These are phyloP conservation scores for Lepidurus couesii DNA, from an alignment of 1,140 invertebrate genomes.

Conservation along the genomic window DNA sequence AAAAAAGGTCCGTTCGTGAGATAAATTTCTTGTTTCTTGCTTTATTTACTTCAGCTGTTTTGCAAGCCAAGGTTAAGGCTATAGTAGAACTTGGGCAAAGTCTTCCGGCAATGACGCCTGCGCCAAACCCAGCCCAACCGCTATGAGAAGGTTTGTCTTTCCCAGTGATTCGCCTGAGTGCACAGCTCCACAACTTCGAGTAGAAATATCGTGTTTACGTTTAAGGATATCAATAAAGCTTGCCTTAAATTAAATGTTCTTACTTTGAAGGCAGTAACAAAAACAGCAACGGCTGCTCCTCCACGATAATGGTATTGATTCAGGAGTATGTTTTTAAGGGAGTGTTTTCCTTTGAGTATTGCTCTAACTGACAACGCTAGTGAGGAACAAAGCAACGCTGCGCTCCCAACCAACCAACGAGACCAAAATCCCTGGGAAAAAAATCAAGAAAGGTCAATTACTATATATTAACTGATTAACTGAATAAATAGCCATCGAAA, in stretches of 20 bases:
- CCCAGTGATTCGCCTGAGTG: background rate
- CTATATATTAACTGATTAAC: background rate
- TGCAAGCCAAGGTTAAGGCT: constrained; percentile 65
- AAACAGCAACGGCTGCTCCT: background rate
- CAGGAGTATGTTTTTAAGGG: background rate
- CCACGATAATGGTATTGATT: constrained; percentile 5
- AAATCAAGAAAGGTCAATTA: background rate
- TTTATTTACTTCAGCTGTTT: constrained; percentile 56
- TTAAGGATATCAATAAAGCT: background rate
- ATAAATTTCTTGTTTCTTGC: background rate
- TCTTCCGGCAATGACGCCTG: constrained; percentile 56
- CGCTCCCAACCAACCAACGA: background rate
- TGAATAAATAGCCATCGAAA: too few relatives aligned
- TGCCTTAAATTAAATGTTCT: background rate
- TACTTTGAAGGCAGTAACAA: background rate
- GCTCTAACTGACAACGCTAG: background rate
- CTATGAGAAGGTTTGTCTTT: background rate
- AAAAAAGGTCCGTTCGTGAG: constrained; percentile 20
- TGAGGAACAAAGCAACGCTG: background rate
- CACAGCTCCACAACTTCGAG: background rate
- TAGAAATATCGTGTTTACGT: background rate
- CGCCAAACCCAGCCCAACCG: constrained; percentile 46
- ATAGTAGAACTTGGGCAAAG: constrained; percentile 61
- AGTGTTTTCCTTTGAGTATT: background rate
- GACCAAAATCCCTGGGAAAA: background rate